phyloP scores from a whole-genome alignment of 2,113 vertebrate species.

The Neotoma lepida region DNA sequence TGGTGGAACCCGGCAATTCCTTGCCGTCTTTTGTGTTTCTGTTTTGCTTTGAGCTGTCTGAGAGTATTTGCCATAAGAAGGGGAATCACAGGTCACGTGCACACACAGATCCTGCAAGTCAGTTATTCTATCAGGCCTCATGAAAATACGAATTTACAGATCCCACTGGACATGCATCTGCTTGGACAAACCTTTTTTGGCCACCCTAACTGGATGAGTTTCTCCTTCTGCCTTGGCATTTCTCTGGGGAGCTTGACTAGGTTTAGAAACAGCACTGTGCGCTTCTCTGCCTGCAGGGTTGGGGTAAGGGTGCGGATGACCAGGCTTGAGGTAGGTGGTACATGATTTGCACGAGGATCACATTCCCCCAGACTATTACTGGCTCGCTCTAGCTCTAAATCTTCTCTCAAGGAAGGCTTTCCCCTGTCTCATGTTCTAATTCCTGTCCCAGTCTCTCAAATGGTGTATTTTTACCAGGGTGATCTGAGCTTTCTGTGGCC shows the following conservation, averaged over 20 bases:
- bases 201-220: not conserved
- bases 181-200: not conserved
- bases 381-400: not conserved
- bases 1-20: not conserved
- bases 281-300: not conserved
- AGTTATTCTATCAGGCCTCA: not conserved
- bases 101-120: not conserved
- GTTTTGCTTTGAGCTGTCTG: not conserved
- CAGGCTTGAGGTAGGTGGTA: not conserved
- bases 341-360: not conserved
- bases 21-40: not conserved
- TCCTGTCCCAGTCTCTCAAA: not conserved
- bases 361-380: not conserved
- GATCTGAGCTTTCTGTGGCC: not conserved
- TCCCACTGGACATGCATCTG: not conserved
- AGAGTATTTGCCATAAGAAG: not conserved
- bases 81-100: not conserved
- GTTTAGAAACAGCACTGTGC: not conserved
- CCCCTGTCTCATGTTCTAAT: not conserved
- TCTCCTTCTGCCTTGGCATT: conserved; percentile 22
- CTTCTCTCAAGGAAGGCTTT: not conserved
- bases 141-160: not conserved
- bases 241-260: conserved; percentile 7
- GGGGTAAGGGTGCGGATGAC: not conserved
- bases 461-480: not conserved